phyloP scores from a whole-genome alignment of 2,888 invertebrate species.

The Harpalus rubripes region DNA sequence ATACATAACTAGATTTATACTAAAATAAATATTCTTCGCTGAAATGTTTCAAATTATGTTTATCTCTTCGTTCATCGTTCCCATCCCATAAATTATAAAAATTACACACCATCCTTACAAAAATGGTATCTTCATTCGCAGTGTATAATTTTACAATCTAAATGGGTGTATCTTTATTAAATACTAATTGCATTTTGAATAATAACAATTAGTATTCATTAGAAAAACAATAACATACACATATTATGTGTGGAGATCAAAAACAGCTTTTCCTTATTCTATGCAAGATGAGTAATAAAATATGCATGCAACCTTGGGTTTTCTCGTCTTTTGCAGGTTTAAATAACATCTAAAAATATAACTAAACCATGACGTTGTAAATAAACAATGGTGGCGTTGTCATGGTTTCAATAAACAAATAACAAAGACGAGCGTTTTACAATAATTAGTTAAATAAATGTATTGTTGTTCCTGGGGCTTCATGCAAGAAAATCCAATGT shows the following conservation, averaged over 20 bases:
- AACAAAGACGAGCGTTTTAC: not conserved
- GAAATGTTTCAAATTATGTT: not conserved
- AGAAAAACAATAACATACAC: constrained; percentile 35
- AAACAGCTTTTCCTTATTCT: not conserved
- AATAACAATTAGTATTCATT: constrained; percentile 28
- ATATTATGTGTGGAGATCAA: not conserved
- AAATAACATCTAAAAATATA: constrained; percentile 34
- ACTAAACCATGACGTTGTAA: constrained; percentile 10
- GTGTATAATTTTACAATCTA: not conserved
- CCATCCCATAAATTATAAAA: constrained; percentile 6
- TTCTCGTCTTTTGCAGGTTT: not conserved
- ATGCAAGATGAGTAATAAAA: constrained; percentile 46
- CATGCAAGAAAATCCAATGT: too few species aligned
- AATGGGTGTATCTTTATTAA: constrained; percentile 9
- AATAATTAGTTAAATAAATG: not conserved
- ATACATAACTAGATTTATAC: not conserved
- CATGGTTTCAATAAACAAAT: constrained; percentile 5
- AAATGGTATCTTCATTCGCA: not conserved
- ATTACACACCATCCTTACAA: not conserved
- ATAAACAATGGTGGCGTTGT: constrained; percentile 4
- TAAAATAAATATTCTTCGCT: not conserved
- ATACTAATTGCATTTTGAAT: constrained; percentile 4
- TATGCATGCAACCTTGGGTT: constrained; percentile 25
- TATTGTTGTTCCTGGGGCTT: too few species aligned
- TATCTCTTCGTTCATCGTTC: constrained; percentile 1